phyloP scores from a whole-genome alignment of 2,113 vertebrate species.

The Pavo muticus region DNA sequence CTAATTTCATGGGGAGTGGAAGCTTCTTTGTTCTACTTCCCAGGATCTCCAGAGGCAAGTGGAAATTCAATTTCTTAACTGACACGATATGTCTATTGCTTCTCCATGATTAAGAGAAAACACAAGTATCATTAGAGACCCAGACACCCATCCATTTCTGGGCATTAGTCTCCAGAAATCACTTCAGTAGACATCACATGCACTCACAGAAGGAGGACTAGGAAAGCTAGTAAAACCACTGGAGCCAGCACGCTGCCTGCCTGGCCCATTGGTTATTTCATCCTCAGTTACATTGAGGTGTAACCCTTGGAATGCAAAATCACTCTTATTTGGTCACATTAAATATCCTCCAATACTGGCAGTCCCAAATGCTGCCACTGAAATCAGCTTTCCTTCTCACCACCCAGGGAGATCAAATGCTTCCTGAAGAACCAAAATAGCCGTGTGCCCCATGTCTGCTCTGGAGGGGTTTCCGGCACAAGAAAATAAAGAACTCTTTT shows the following conservation, averaged over 20 bases:
- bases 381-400: neutral
- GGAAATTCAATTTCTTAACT: neutral
- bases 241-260: neutral
- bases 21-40: neutral
- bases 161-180: neutral
- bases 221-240: neutral
- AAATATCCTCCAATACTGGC: neutral
- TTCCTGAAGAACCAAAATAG: neutral
- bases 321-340: neutral
- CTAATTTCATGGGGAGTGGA: neutral
- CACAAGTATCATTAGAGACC: neutral
- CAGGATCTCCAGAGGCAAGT: neutral
- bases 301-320: neutral
- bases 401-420: neutral
- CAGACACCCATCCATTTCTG: neutral
- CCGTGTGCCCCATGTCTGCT: neutral
- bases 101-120: neutral
- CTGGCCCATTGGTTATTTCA: neutral
- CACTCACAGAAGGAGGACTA: neutral
- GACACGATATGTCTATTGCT: neutral
- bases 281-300: accelerated
- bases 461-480: neutral
- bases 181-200: neutral
- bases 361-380: neutral
- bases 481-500: accelerated